Evolutionary conservation across 1,140 invertebrate genomes (phyloP), one percentile per base, ranked within the genome.

Genomic region (Lasioglossum baleicum): DNA sequence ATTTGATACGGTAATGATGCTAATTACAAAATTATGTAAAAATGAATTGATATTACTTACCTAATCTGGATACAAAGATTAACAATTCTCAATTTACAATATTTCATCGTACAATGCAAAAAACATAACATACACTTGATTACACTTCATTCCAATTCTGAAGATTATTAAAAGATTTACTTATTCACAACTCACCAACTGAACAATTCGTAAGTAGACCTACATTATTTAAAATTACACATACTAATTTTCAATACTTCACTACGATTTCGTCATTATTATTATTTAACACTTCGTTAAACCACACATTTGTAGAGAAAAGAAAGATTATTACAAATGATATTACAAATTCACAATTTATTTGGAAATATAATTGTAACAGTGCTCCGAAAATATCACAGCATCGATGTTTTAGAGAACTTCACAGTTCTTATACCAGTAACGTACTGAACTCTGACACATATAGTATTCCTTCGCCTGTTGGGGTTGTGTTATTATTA

Each of bases 401-500:
- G 11, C 60, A 6, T 20, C 17, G 7, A 64, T 35, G 61, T 64
- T 64, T 17, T 40, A 40, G 15, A 40, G 31, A 40, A 64, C 61
- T 20, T 17, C 61, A 64, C 61, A 13, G 17, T 31, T 40, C 61
- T 64, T 20, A 40, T 64, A 64, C 61, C 31, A 40, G 17, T 20
- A 20, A 20, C 31, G 61, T 64, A 64, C 61, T 64, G 35, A 13
- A 75, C 48, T 51, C 8, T 35, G n/a, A 64, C 61, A 64, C 61
- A 40, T 31, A 64, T 64, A 64, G 61, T 15, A 82, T 89, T 89
- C 87, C 86, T 88, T 85, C 35, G 31, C 75, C 70, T 81, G 83
- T 88, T 89, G 86, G 83, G 85, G 86, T 88, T 84, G 81, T 75
- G 80, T 89, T 89, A 91, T 91, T 92, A 91, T 92, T 92, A 92